phyloP scores from a whole-genome alignment of 2,113 vertebrate genomes.

The Sander vitreus region DNA sequence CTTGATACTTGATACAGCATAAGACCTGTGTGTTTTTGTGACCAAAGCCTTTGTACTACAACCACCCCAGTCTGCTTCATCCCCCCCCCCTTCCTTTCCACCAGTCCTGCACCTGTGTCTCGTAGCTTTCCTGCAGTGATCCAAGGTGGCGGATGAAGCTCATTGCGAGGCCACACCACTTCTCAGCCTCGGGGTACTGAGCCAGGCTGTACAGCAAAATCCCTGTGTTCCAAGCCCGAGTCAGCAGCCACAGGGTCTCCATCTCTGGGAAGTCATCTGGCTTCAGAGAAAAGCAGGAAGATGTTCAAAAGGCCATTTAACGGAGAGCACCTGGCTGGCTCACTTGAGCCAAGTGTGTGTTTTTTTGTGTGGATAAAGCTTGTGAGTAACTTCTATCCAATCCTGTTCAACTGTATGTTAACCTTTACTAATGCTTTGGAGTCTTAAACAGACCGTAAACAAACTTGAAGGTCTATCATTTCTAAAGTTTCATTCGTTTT shows the following conservation, averaged over 20 bases:
- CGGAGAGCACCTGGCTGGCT: conserved; percentile 50
- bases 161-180: conserved; percentile 91
- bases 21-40: conserved; percentile 2
- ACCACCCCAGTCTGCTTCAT: conserved; percentile 6
- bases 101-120: conserved; percentile 83
- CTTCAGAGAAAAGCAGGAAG: conserved; percentile 65
- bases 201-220: conserved; percentile 86
- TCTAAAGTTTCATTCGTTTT: conserved; percentile 49
- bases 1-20: not conserved
- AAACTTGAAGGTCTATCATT: conserved; percentile 33
- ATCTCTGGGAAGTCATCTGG: conserved; percentile 87
- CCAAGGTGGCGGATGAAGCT: conserved; percentile 88
- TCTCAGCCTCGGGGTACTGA: conserved; percentile 88
- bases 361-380: conserved; percentile 1
- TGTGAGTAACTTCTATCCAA: conserved; percentile 44
- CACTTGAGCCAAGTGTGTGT: conserved; percentile 7
- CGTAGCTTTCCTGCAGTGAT: conserved; percentile 89
- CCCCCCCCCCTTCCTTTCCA: conserved; percentile 2
- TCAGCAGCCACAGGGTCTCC: conserved; percentile 93
- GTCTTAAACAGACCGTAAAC: conserved; percentile 32
- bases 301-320: conserved; percentile 46
- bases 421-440: conserved; percentile 37
- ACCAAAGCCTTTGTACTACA: not conserved
- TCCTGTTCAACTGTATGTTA: conserved; percentile 48
- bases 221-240: conserved; percentile 92